Conservation (phyloP, 2,888 invertebrate species). For the Agrypnus murinus region DNA sequence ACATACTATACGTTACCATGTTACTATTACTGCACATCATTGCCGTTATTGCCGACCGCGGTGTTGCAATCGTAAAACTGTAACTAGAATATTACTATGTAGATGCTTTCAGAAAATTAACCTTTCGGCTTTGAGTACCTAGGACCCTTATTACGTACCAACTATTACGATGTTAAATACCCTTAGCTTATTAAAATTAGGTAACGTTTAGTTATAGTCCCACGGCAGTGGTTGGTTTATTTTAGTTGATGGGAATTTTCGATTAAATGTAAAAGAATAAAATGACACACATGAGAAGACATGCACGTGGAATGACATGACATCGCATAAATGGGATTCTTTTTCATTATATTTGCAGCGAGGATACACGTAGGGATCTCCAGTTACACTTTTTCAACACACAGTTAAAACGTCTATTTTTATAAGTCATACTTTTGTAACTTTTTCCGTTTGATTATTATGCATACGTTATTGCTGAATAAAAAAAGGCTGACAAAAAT, state of each 20-base stretch:
- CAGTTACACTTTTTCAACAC: too few relatives aligned
- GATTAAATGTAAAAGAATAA: neutral
- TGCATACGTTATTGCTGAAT: too few relatives aligned
- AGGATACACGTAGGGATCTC: too few relatives aligned
- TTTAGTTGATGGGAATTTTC: neutral
- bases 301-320: too few relatives aligned
- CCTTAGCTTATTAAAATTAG: neutral
- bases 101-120: conserved; percentile 21
- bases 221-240: neutral
- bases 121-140: neutral
- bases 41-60: neutral
- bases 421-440: too few relatives aligned
- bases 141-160: neutral
- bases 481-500: too few relatives aligned
- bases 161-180: neutral
- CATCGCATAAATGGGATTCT: too few relatives aligned
- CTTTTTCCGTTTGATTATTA: too few relatives aligned
- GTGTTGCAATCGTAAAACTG: conserved; percentile 14
- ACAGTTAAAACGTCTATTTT: too few relatives aligned
- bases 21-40: neutral
- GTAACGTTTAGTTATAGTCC: neutral
- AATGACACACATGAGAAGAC: neutral
- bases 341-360: too few relatives aligned
- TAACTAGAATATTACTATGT: conserved; percentile 3
- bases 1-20: too few relatives aligned